A percentile compares a stretch with the other conserved stretches of the same genome.
Evolutionary conservation across 2,797 vertebrate genomes (phyloP).

Genomic region (Neomorphus geoffroyi): DNA sequence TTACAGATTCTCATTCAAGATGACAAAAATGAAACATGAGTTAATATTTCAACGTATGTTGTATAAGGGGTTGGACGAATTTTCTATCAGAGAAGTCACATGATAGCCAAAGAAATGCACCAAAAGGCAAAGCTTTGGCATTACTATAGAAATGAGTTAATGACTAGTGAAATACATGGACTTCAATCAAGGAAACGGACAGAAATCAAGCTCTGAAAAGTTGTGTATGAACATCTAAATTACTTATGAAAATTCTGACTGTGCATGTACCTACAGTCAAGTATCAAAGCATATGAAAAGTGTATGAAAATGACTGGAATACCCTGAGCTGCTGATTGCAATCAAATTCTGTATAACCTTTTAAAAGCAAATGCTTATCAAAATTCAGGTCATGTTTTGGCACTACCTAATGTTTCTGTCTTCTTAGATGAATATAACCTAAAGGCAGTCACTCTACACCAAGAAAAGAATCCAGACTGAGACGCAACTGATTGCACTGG

Average conservation of each 20-base stretch:
- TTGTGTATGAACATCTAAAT: constrained; percentile 15
- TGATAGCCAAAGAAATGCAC: background rate
- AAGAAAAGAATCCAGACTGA: background rate
- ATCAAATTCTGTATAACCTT: constrained; percentile 39
- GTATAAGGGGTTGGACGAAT: background rate
- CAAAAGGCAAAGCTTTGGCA: constrained; percentile 3
- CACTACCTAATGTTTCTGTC: constrained; percentile 31
- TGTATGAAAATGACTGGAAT: constrained; percentile 1
- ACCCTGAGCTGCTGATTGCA: constrained; percentile 43
- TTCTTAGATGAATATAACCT: constrained; percentile 30
- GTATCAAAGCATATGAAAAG: constrained; percentile 33
- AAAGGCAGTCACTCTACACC: constrained; percentile 3
- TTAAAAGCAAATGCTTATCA: constrained; percentile 48
- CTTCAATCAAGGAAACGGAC: constrained; percentile 26
- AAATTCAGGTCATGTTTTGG: constrained; percentile 50
- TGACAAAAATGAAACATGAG: background rate
- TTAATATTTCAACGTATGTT: background rate
- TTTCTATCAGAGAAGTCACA: background rate
- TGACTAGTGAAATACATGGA: background rate
- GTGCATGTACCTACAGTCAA: background rate
- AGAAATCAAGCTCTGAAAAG: constrained; percentile 27
- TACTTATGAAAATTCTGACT: constrained; percentile 19
- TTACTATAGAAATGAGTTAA: background rate
- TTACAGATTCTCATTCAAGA: constrained; percentile 3
- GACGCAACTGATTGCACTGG: background rate